Evolutionary conservation across 2,113 vertebrate genomes (phyloP), one percentile per base, ranked within the genome.

Genomic region (Perca flavescens): DNA sequence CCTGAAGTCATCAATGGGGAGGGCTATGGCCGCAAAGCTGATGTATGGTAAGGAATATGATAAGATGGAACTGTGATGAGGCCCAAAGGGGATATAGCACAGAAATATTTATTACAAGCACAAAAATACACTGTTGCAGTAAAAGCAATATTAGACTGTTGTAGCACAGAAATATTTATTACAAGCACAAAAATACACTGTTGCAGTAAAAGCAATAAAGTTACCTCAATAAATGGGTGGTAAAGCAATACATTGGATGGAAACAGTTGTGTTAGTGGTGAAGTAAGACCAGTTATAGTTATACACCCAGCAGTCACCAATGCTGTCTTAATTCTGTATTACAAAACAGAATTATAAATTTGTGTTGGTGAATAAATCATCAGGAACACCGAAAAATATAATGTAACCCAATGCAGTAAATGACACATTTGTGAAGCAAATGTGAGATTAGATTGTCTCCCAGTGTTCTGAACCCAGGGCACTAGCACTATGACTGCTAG

Each of bases 1-100:
- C 97, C 97, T 0, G 97, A 98, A 83, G 97, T 98, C 71, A 98
- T 98, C 89, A 98, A 97, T 7, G 97, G 97, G 89, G 97, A 97
- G 87, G 97, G 97, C 60, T 98, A 98, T 0, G 97, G 97, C 47
- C 95, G 97, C 86, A 97, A 97, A 89, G 97, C 97, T 62, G 97
- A 97, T 6, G 96, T 98, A n/a, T 98, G 97, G 97, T 98, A 94
- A 95, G 96, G 95, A 50, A 68, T 43, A n/a, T 14, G 14, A 58
- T 70, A 13, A 49, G 47, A 57, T 46, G 31, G 50, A 67, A 47
- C 28, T 22, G 36, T 47, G n/a, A 68, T 34, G 43, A 84, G 46
- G 22, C 65, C 68, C 78, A n/a, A 1, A 54, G 36, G 68, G 71
- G 56, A 36, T 43, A 15, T 19, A 53, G 52, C 60, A 25, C 46